Conservation (phyloP, 2,888 invertebrate genomes). For the Caenorhabditis sp. region DNA sequence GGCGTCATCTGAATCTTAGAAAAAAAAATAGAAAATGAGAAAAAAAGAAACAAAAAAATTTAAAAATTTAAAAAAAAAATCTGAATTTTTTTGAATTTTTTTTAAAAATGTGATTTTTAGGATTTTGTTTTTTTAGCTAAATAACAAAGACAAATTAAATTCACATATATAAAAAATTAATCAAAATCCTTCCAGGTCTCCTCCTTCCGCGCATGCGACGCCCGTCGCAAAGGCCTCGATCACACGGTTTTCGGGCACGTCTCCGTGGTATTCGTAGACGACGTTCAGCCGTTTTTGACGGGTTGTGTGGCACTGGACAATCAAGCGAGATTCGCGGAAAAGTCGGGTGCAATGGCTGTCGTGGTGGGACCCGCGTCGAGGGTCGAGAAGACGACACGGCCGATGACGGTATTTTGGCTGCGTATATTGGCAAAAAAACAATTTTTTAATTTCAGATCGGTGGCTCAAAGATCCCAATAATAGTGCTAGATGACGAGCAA, state of each 20-base stretch:
- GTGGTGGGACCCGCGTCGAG: constrained; percentile 72
- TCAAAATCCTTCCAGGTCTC: constrained; percentile 67
- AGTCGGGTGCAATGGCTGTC: constrained; percentile 75
- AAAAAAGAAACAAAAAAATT: too few relatives aligned
- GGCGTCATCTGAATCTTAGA: too few relatives aligned
- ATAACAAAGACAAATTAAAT: too few relatives aligned
- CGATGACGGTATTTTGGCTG: constrained; percentile 69
- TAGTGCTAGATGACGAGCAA: constrained; percentile 72
- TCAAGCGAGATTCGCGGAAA: constrained; percentile 75
- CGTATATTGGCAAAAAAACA: too few relatives aligned
- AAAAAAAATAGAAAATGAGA: too few relatives aligned
- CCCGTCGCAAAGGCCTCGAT: constrained; percentile 70
- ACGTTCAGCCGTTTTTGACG: constrained; percentile 73
- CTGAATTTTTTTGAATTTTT: too few relatives aligned
- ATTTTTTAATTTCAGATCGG: constrained; percentile 70
- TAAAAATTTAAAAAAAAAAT: too few relatives aligned
- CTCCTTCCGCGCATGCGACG: constrained; percentile 73
- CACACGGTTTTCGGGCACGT: constrained; percentile 72
- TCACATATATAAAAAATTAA: neutral
- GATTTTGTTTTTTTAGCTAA: too few relatives aligned
- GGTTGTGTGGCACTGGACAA: constrained; percentile 77
- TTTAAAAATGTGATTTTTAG: too few relatives aligned
- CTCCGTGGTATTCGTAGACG: constrained; percentile 77
- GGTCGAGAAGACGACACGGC: constrained; percentile 61
- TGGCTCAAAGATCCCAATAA: constrained; percentile 73